phyloP scores from a whole-genome alignment of 2,113 vertebrate species.

The Chionis minor region DNA sequence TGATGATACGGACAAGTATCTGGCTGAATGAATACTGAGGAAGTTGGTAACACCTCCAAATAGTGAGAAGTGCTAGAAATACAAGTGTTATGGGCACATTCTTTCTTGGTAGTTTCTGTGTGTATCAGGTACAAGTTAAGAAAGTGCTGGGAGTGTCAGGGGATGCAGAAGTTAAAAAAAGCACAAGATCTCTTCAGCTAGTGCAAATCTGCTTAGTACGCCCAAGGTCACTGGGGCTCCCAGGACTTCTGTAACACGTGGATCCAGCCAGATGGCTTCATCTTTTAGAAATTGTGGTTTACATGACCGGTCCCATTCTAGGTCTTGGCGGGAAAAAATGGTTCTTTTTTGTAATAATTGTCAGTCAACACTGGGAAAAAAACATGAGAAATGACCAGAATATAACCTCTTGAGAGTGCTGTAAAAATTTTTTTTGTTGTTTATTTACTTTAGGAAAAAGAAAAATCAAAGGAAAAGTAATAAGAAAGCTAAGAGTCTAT shows the following conservation, averaged over 20 bases:
- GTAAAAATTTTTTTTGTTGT: not conserved
- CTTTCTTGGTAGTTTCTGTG: not conserved
- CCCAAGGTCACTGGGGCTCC: not conserved
- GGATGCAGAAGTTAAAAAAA: not conserved
- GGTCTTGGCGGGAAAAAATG: not conserved
- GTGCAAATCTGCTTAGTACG: not conserved
- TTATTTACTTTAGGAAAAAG: slow-evolving; percentile 20
- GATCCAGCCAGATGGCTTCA: not conserved
- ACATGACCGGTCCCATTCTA: not conserved
- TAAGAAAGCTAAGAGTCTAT: not conserved
- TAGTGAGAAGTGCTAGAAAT: not conserved
- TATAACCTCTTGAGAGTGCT: not conserved
- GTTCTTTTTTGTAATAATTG: not conserved
- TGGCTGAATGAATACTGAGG: not conserved
- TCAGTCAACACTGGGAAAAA: not conserved
- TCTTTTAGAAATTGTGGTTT: not conserved
- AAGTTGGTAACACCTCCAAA: not conserved
- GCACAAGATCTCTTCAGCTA: not conserved
- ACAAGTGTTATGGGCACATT: not conserved
- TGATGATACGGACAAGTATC: not conserved
- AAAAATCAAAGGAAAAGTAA: not conserved
- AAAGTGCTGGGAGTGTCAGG: not conserved
- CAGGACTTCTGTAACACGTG: not conserved
- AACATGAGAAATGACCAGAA: slow-evolving; percentile 14
- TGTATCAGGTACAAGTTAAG: not conserved